A percentile compares a stretch with the other conserved stretches of the same genome.
These are phyloP conservation scores for Lemur catta DNA, from an alignment of 2,797 vertebrate genomes.

Conservation along the genomic window DNA sequence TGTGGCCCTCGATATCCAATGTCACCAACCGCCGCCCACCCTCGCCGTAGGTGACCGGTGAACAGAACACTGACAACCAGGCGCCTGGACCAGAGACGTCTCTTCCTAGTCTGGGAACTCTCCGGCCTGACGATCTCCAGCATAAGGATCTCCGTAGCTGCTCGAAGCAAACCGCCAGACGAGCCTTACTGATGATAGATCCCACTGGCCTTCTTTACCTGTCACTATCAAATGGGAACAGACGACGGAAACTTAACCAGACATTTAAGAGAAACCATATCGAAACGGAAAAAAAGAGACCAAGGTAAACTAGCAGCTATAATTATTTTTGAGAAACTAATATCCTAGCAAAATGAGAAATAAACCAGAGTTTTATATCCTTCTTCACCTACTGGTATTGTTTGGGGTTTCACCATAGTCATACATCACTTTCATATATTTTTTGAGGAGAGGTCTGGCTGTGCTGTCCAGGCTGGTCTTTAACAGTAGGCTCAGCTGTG, in stretches of 20 bases:
- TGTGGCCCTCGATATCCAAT: neutral
- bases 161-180: neutral
- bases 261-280: neutral
- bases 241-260: too few relatives aligned
- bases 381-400: fast-evolving
- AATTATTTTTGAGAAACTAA: neutral
- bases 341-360: neutral
- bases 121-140: too few relatives aligned
- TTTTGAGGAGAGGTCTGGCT: neutral
- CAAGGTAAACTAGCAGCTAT: too few relatives aligned
- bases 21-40: fast-evolving
- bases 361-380: fast-evolving
- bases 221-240: neutral
- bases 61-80: fast-evolving
- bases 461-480: neutral
- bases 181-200: neutral
- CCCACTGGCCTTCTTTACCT: neutral
- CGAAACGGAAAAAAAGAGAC: neutral
- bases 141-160: fast-evolving
- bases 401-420: neutral
- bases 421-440: fast-evolving
- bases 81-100: too few relatives aligned
- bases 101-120: neutral
- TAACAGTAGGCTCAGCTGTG: neutral
- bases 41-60: fast-evolving